Evolutionary conservation across 2,888 invertebrate species (phyloP), one percentile per base, ranked within the genome.

Genomic region (Rhimphoctona megacephalus): DNA sequence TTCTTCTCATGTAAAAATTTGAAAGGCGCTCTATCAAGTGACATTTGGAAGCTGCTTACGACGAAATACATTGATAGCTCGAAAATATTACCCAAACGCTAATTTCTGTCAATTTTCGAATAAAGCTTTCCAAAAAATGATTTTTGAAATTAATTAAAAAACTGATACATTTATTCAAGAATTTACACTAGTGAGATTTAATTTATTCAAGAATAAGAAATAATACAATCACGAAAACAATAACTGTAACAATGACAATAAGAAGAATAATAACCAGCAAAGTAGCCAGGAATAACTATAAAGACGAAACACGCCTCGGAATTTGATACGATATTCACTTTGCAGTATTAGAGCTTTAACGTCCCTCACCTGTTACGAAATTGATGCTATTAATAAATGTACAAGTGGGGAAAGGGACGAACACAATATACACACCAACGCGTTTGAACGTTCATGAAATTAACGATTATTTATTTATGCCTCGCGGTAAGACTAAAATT

Each of bases 281-380:
- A 43, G 33, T 46, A 82, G 57, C 46, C 46, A 33, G 11, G 43
- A 43, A 43, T 43, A 76, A 82, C 57, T 33, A 69, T 76, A 82
- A 54, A 61, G 43, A n/a, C 67, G 76, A 76, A 69, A 76, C 76
- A 17, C 70, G 25, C 43, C 43, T 57, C 52, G 30, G 39, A 46
- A 49, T 83, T 73, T 39, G 19, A 73, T 73, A 61, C 61, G 54
- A 54, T 39, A 66, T 46, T 73, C 36, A 72, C 52, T 46, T 57
- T 54, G 17, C 57, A 70, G 52, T 49, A 70, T 77, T 70, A 22
- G 11, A 49, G 39, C 49, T 43, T 54, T 73, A 73, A 83, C 72
- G 78, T 54, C 11, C 17, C 43, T 66, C 83, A 66, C 66, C 78
- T 78, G 72, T 73, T 73, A 78, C 78, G 72, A 78, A 66, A 83